Conservation (phyloP, 2,888 invertebrate species). For the Cheilosia soror region DNA sequence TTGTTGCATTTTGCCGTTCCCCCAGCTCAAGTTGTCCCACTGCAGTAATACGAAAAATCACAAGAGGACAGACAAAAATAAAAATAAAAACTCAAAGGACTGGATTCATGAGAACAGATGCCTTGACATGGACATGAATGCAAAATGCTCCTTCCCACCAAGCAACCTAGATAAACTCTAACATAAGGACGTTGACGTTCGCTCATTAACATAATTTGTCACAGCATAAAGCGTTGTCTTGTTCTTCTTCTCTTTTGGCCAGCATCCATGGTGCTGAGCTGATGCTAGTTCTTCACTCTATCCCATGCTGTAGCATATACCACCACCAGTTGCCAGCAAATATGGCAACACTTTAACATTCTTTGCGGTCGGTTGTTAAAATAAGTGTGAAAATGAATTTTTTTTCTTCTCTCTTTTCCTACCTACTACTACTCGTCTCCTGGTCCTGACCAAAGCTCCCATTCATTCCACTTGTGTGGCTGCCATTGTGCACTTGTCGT, state of each 20-base stretch:
- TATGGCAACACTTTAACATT: slow-evolving; percentile 73
- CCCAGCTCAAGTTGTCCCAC: slow-evolving; percentile 19
- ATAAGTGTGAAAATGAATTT: slow-evolving; percentile 81
- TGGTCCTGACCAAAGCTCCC: background rate
- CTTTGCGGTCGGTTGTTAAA: slow-evolving; percentile 79
- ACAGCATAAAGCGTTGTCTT: slow-evolving; percentile 60
- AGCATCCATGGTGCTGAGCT: slow-evolving; percentile 43
- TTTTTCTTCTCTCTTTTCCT: slow-evolving; percentile 76
- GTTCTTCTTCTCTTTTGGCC: slow-evolving; percentile 47
- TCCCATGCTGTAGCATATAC: slow-evolving; percentile 30
- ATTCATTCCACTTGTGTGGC: slow-evolving; percentile 44
- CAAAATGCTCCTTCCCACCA: slow-evolving; percentile 56
- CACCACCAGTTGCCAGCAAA: slow-evolving; percentile 69
- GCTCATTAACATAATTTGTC: slow-evolving; percentile 76
- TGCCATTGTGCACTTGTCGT: slow-evolving; percentile 56
- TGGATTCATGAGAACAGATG: slow-evolving; percentile 69
- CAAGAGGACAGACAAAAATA: background rate
- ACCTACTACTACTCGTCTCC: slow-evolving; percentile 1
- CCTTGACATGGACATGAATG: slow-evolving; percentile 74
- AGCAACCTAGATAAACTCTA: slow-evolving; percentile 69
- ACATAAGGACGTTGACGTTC: slow-evolving; percentile 73
- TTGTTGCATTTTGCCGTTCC: slow-evolving; percentile 39
- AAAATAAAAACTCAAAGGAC: slow-evolving; percentile 30
- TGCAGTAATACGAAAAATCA: slow-evolving; percentile 54
- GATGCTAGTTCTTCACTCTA: slow-evolving; percentile 30